These are phyloP conservation scores for Solen grandis DNA, from an alignment of 1,140 invertebrate species.

Conservation along the genomic window DNA sequence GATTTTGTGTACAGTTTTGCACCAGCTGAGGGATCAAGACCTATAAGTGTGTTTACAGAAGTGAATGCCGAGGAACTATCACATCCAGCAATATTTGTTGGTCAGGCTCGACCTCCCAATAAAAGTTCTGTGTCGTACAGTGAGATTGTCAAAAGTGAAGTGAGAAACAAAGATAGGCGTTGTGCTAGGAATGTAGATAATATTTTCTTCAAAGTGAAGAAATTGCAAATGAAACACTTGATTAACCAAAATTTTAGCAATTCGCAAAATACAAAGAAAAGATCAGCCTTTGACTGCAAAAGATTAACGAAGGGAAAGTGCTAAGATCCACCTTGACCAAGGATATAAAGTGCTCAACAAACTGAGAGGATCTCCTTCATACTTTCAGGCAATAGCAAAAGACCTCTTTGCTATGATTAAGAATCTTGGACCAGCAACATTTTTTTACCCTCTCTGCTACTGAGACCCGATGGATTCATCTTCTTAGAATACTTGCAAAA, in stretches of 20 bases:
- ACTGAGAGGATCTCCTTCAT: conserved; percentile 57
- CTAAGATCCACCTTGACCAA: conserved; percentile 52
- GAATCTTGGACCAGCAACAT: conserved; percentile 52
- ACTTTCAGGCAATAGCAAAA: conserved; percentile 48
- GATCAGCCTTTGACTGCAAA: conserved; percentile 48
- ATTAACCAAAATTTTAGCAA: conserved; percentile 40
- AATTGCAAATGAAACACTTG: conserved; percentile 60
- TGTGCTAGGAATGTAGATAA: conserved; percentile 49
- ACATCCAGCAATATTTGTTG: conserved; percentile 60
- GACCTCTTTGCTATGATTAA: conserved; percentile 59
- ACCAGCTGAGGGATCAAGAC: conserved; percentile 53
- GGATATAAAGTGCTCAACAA: conserved; percentile 57
- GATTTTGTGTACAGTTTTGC: conserved; percentile 56
- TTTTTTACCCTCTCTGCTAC: conserved; percentile 58
- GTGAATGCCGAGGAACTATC: conserved; percentile 49
- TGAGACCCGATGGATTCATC: conserved; percentile 60
- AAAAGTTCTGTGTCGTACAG: conserved; percentile 44
- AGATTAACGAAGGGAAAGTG: conserved; percentile 44
- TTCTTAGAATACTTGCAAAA: conserved; percentile 56
- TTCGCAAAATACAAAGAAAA: conserved; percentile 61
- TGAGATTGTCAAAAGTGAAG: conserved; percentile 55
- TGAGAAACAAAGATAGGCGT: conserved; percentile 50
- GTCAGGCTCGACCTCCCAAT: conserved; percentile 44
- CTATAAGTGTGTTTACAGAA: conserved; percentile 54
- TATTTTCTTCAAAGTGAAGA: conserved; percentile 62